Conservation (phyloP, 2,797 vertebrate genomes). For the Diglossa cyanea region DNA sequence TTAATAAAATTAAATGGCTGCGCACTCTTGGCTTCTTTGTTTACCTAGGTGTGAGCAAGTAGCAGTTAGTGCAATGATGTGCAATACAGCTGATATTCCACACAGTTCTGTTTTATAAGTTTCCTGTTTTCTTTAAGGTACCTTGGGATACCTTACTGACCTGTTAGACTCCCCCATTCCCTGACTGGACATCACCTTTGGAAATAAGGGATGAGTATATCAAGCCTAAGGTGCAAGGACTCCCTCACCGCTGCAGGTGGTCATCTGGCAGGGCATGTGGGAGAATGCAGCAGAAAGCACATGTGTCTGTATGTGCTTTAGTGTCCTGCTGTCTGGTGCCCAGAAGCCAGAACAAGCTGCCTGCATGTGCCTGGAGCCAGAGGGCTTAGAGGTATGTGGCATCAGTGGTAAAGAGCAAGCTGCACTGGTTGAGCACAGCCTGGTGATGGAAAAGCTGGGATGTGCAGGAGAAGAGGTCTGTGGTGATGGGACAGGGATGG, state of each 20-base stretch:
- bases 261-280: not conserved
- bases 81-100: not conserved
- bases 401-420: not conserved
- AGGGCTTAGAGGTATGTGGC: not conserved
- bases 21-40: not conserved
- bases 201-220: not conserved
- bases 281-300: not conserved
- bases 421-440: not conserved
- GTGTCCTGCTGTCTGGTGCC: not conserved
- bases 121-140: not conserved
- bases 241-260: not conserved
- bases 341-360: not conserved
- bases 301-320: not conserved
- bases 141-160: not conserved
- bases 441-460: not conserved
- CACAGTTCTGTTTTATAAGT: not conserved
- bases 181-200: not conserved
- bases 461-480: not conserved
- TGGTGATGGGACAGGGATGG: not conserved
- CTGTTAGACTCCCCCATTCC: fast-evolving
- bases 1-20: conserved; percentile 49
- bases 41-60: conserved; percentile 1
- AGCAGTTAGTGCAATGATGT: not conserved
- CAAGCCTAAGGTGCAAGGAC: not conserved
- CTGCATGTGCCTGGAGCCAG: not conserved